Conservation (phyloP, 2,113 vertebrate genomes). For the Tachuris rubrigastra region DNA sequence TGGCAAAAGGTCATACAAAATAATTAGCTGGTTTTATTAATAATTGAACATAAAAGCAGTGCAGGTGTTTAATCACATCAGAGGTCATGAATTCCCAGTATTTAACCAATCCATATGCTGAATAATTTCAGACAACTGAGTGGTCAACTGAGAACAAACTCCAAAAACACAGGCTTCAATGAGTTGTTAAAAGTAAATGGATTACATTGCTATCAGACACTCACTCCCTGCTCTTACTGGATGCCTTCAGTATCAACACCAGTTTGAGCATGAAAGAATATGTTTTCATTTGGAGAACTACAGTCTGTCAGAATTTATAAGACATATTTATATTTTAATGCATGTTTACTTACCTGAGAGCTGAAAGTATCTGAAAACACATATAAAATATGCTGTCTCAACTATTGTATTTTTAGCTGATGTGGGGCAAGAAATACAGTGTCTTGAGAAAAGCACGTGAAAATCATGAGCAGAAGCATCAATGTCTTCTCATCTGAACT, state of each 20-base stretch:
- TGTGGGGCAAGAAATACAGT: background rate
- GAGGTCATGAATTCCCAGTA: background rate
- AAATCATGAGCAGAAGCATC: background rate
- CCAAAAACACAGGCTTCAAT: background rate
- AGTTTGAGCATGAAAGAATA: background rate
- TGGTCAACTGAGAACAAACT: background rate
- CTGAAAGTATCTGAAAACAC: background rate
- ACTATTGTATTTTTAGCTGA: background rate
- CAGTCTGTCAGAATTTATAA: background rate
- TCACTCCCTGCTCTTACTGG: background rate
- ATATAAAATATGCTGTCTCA: fast-evolving
- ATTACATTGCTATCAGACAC: background rate
- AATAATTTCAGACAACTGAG: background rate
- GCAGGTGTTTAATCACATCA: background rate
- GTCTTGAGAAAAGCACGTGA: background rate
- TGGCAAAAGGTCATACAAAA: background rate
- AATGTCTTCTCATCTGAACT: background rate
- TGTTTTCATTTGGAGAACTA: background rate
- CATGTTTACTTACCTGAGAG: background rate
- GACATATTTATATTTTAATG: background rate
- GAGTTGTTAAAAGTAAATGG: background rate
- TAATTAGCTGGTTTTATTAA: slow-evolving; percentile 30
- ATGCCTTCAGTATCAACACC: background rate
- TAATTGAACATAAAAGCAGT: background rate
- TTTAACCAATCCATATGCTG: background rate